Evolutionary conservation across 2,797 vertebrate genomes (phyloP), one percentile per base, ranked within the genome.

Genomic region (Pipistrellus nathusii): DNA sequence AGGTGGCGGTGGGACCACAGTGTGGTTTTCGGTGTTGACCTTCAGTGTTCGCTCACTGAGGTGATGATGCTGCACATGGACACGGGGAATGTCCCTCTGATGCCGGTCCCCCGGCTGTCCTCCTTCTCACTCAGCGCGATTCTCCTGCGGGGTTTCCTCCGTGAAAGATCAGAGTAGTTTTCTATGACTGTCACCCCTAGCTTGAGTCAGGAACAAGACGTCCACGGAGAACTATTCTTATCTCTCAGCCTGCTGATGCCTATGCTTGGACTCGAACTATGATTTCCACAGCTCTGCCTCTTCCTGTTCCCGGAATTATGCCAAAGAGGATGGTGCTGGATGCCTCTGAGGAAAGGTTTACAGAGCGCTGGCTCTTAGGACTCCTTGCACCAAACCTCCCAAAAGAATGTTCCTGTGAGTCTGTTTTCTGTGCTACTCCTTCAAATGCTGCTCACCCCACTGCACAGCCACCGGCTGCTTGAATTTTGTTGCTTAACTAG

Each of bases 31-130:
- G 14, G 14, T 46, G n/a, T 81, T 71, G 14, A 76, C 35, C 69
- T 80, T 87, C 69, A 51, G 30, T 75, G 35, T 69, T 85, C 38
- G 0, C 15, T 71, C 27, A 23, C 17, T 35, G 21, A 83, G 88
- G 5, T 5, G 4, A 23, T 27, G 57, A 12, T 62, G 17, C 30
- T 66, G 62, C 68, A 11, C 20, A 11, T 38, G 14, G 82, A 72
- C 30, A 46, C n/a, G 12, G 6, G 23, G 14, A 0, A 0, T 14
- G 4, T 68, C 8, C 53, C 8, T 32, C 6, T 44, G 0, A 10
- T 30, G 46, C 8, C 21, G 6, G 3, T 57, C 55, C 3, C 8
- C 17, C 5, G 10, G 6, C n/a, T 55, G 30, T 46, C 8, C 8
- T 62, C 35, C 4, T 72, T 38, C 2, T 8, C 21, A 23, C 46